Conservation (phyloP, 2,888 invertebrate genomes). For the Hedychridium roseum region DNA sequence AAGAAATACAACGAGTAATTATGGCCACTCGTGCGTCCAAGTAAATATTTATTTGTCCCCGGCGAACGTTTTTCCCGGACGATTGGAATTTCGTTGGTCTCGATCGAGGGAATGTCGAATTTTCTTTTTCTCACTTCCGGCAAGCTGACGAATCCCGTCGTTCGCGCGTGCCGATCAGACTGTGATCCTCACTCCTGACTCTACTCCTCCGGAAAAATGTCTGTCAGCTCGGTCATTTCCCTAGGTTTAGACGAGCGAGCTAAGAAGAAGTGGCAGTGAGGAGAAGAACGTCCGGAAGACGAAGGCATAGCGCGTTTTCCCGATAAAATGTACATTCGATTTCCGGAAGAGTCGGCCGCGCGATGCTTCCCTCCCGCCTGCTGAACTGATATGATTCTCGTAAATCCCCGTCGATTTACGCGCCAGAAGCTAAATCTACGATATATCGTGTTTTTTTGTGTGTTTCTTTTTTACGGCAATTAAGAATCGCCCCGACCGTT, state of each 20-base stretch:
- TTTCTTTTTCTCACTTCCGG: neutral
- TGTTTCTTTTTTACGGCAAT: too few species aligned
- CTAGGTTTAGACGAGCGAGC: conserved; percentile 2
- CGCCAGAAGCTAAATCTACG: too few species aligned
- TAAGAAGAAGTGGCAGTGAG: conserved; percentile 18
- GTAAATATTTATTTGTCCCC: neutral
- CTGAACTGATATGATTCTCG: conserved; percentile 40
- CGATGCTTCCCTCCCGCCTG: conserved; percentile 15
- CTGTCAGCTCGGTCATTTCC: conserved; percentile 3
- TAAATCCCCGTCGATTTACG: too few species aligned
- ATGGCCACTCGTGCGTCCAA: too few species aligned
- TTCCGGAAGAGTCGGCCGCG: conserved; percentile 24
- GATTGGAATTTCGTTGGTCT: too few species aligned
- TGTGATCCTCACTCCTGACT: too few species aligned
- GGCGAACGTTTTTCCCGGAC: too few species aligned
- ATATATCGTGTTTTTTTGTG: too few species aligned
- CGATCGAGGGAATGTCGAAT: neutral
- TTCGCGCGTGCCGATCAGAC: conserved; percentile 33
- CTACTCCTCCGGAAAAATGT: conserved; percentile 46
- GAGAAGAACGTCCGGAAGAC: conserved; percentile 14
- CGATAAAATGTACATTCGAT: conserved; percentile 23
- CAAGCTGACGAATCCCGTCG: neutral
- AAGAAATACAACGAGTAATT: too few species aligned
- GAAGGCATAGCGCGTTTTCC: conserved; percentile 4
- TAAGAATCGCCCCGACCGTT: too few species aligned